phyloP scores from a whole-genome alignment of 2,113 vertebrate species.

The Ochotona curzoniae region DNA sequence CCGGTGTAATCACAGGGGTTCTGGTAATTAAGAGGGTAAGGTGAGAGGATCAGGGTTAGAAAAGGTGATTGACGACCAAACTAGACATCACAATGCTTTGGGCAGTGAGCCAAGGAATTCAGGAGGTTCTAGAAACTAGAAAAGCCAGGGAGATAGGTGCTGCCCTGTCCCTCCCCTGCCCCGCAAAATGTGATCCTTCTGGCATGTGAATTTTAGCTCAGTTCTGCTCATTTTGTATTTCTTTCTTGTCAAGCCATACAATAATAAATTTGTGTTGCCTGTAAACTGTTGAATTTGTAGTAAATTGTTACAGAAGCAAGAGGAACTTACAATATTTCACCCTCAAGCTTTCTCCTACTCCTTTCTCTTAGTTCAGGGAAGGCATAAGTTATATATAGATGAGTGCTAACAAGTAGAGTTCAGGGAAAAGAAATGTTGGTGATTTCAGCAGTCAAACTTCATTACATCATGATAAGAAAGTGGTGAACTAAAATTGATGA shows the following conservation, averaged over 20 bases:
- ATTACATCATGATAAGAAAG: neutral
- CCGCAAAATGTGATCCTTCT: neutral
- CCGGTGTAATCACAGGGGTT: neutral
- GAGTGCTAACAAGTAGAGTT: constrained; percentile 52
- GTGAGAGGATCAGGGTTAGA: neutral
- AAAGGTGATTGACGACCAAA: neutral
- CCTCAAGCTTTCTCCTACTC: neutral
- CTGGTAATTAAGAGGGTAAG: neutral
- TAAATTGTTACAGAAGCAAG: neutral
- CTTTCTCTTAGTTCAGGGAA: constrained; percentile 73
- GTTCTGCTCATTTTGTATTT: constrained; percentile 33
- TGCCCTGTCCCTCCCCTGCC: neutral
- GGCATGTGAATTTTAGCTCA: neutral
- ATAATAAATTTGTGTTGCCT: neutral
- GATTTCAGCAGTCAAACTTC: constrained; percentile 23
- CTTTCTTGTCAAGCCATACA: neutral
- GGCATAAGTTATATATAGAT: constrained; percentile 85
- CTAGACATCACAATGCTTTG: neutral
- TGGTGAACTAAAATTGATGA: neutral
- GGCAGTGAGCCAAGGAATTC: neutral
- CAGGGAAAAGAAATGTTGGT: constrained; percentile 48
- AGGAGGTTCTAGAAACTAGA: neutral
- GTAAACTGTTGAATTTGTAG: neutral
- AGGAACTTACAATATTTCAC: neutral
- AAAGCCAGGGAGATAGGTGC: neutral